Evolutionary conservation across 2,797 vertebrate species (phyloP), one percentile per base, ranked within the genome.

Genomic region (Petrocephalus schoutedeni): DNA sequence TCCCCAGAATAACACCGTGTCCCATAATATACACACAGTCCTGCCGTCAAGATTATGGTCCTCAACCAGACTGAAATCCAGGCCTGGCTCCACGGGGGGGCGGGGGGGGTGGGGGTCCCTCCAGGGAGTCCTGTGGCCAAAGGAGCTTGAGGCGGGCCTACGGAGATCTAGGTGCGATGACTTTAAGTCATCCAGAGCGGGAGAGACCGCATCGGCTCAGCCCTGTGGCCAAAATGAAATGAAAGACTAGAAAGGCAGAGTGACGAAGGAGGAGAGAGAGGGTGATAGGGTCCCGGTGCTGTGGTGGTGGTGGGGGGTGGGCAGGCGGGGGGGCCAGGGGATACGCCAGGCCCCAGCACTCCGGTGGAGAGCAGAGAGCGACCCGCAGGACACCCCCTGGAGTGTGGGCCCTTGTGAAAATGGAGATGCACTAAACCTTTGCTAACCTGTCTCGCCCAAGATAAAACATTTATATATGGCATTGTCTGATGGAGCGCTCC

Each of bases 381-480:
- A 89, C 67, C 93, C 91, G 87, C 89, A 94, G 93, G 92, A 91
- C 91, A 91, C 87, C 36, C 89, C 23, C 57, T 94, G 92, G 93
- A 95, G 94, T 95, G 93, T 88, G 41, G 91, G 92, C 91, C 91
- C 94, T 96, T 94, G 91, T 95, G 93, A 94, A 95, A 95, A 96
- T 95, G 94, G 94, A 95, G 93, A 95, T 95, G 93, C 94, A 93
- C 94, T 94, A 95, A 96, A 95, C 95, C 95, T 96, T 94, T 94
- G 93, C 93, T 95, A 95, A 95, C 95, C 95, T 95, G 94, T 89
- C 94, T 95, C 90, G 87, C 91, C 91, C 92, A 93, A 94, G 94
- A 96, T 96, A 94, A 96, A 96, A 96, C 96, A 96, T 96, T 96
- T 96, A 96, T 96, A 95, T 95, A 96, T 95, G 96, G 95, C 94